A percentile compares a stretch with the other conserved stretches of the same genome.
Evolutionary conservation across 2,113 vertebrate species (phyloP).

Genomic region (Pseudorhombus dupliciocellatus): DNA sequence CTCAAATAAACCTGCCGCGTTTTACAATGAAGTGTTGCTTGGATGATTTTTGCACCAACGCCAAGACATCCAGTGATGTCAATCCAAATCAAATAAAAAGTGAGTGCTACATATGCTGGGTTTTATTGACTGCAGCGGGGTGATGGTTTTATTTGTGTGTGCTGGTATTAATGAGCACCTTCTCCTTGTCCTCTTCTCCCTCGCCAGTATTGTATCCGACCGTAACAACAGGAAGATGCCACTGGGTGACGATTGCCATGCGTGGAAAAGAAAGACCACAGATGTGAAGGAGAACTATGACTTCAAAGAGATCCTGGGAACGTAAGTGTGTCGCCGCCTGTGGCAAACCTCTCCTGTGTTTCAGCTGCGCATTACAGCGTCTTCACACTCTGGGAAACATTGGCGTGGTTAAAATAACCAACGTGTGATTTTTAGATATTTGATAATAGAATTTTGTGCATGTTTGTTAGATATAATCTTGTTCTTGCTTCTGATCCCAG

Average conservation of each 20-base stretch:
- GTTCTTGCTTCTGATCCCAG: slow-evolving; percentile 9
- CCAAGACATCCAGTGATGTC: no score
- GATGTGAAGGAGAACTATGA: slow-evolving; percentile 84
- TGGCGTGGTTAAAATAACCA: background rate
- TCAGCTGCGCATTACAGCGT: slow-evolving; percentile 5
- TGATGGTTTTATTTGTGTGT: background rate
- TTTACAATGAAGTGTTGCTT: background rate
- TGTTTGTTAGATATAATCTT: background rate
- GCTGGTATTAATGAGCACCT: slow-evolving; percentile 29
- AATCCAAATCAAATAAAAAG: background rate
- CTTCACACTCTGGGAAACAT: slow-evolving; percentile 22
- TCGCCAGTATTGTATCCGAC: slow-evolving; percentile 73
- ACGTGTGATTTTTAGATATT: slow-evolving; percentile 2
- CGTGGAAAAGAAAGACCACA: slow-evolving; percentile 83
- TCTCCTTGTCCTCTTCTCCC: slow-evolving; percentile 31
- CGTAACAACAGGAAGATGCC: slow-evolving; percentile 82
- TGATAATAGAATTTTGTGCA: background rate
- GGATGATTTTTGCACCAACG: background rate
- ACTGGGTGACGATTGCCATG: slow-evolving; percentile 81
- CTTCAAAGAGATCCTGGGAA: slow-evolving; percentile 84
- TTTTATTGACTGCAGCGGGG: background rate
- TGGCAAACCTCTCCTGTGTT: background rate
- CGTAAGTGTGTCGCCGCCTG: slow-evolving; percentile 76
- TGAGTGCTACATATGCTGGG: background rate
- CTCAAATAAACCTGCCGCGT: background rate